Percentiles rank a stretch among this genome's conserved stretches.
These are phyloP conservation scores for Tachysurus fulvidraco DNA, from an alignment of 2,113 vertebrate genomes.

Conservation along the genomic window DNA sequence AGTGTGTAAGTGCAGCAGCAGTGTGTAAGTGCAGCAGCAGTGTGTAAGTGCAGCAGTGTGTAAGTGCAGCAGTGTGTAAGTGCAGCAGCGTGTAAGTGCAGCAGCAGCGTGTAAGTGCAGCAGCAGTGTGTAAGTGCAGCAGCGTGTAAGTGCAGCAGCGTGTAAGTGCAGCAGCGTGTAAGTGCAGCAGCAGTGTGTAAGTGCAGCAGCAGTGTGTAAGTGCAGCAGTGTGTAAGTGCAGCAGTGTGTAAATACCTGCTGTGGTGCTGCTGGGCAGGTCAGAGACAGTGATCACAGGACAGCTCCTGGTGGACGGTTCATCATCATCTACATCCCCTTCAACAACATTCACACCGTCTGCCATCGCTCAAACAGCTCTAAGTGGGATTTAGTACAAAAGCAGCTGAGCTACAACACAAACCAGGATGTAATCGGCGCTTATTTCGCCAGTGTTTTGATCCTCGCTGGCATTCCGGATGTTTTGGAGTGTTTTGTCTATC, in stretches of 20 bases:
- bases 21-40: neutral
- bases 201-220: neutral
- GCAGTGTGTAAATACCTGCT: neutral
- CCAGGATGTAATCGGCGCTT: neutral
- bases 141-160: no score
- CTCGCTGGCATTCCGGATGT: constrained; percentile 22
- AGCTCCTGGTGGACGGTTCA: constrained; percentile 61
- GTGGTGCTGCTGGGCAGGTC: constrained; percentile 56
- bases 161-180: no score
- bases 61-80: no score
- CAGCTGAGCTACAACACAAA: no score
- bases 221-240: no score
- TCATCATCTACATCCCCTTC: constrained; percentile 65
- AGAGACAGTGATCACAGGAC: constrained; percentile 68
- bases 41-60: neutral
- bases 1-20: no score
- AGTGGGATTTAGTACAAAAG: neutral
- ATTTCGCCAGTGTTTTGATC: neutral
- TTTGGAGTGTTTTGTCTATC: constrained; percentile 28
- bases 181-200: no score
- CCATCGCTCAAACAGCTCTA: constrained; percentile 57
- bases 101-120: no score
- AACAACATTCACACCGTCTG: constrained; percentile 60
- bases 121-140: no score
- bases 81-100: no score